Evolutionary conservation across 2,797 vertebrate species (phyloP), one percentile per base, ranked within the genome.

Genomic region (Enteromius treurensis): DNA sequence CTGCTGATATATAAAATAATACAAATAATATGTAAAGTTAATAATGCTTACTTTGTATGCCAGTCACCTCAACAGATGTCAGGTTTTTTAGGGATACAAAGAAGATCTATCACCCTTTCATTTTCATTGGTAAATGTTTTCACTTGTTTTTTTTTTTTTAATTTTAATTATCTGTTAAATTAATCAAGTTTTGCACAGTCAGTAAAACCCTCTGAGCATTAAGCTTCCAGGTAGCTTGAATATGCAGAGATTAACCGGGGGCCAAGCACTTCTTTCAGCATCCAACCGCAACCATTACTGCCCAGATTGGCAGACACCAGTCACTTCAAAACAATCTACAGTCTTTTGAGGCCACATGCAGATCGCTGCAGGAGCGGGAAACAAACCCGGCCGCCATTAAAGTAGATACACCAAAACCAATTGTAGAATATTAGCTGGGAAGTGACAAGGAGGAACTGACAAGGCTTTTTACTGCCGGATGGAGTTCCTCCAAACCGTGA

Each of bases 361-460:
- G 82, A 86, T 85, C 37, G 62, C 23, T 42, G 73, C 58, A 86
- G 60, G 55, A 79, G 60, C 60, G 64, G 77, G 73, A 83, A 83
- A 86, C 91, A 90, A 93, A 87, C 92, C 89, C 87, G 85, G 85
- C 79, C 71, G 88, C 90, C 90, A 89, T 92, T 92, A 91, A 91
- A 93, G 90, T 90, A 92, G 90, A 94, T 93, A 92, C 92, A 93
- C 93, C 94, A 93, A 94, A 94, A 94, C 94, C 93, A 95, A 95
- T 94, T 93, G 94, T 92, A 84, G 88, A 92, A 91, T 93, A 93
- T 95, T 95, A 94, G 90, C 90, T 89, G 85, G 86, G 87, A 92
- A 93, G 91, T 92, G 90, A 94, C 92, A 92, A 87, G 82, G 90
- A 90, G 89, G 87, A 91, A 94, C 87, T 90, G 91, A 92, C 77